Base-by-base conservation (phyloP, 2,113 vertebrate species). In the Oryzias javanicus region DNA sequence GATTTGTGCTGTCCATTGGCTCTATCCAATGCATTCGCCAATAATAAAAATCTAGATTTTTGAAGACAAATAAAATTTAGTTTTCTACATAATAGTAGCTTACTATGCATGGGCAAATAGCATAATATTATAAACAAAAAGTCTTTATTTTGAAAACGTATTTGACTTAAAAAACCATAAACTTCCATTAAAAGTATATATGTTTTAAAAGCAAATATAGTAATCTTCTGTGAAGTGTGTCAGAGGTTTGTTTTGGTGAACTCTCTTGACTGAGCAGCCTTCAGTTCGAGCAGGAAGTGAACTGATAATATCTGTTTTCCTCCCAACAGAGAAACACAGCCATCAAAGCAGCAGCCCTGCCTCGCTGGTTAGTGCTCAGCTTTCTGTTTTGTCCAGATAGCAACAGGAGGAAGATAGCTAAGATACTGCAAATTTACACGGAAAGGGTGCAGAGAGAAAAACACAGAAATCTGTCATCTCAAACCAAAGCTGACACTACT, bases 361-460 rank as follows among this genome's bases (percentile, higher is more conserved):
- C 63, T 48, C 75, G 8, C 19, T 46, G 90, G 90, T 92, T 67
- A 52, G 89, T 86, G 40, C 47, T 60, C 45, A 49, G 14, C 48
- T 70, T 25, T 42, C 59, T 48, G 14, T 42, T 64, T 1, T 60
- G 27, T 59, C 45, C 16, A 61, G 44, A 58, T 76, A 62, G 14
- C 24, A 4, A 16, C 27, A 19, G 4, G 22, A 50, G 66, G n/a
- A 18, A 44, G 16, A 22, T 53, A 12, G 42, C 4, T 27, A 20
- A 3, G 17, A 14, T 22, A 10, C 16, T 75, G 56, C 69, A 52
- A 57, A 42, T 56, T 17, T 57, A 56, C 4, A 61, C 25, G 52
- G 15, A 60, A 27, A 24, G 1, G 2, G 5, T 4, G 8, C 10
- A 24, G 18, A n/a, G n/a, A n/a, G 4, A 42, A 5, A 42, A 18